Evolutionary conservation across 2,113 vertebrate species (phyloP).

Genomic region (Sterna hirundo): DNA sequence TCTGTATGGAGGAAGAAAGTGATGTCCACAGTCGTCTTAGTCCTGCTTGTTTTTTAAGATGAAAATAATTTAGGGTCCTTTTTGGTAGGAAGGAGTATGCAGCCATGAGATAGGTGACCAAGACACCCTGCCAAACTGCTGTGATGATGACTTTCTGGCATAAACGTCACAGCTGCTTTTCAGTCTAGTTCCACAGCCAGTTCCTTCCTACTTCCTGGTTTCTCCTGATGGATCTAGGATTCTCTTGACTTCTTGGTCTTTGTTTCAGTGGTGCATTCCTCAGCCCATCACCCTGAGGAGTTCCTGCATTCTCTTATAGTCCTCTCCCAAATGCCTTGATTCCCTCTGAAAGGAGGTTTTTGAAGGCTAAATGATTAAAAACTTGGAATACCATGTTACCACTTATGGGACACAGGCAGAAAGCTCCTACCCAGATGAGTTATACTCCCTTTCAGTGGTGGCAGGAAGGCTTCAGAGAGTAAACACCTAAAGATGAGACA

Average conservation of each 20-base stretch:
- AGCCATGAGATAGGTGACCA: background rate
- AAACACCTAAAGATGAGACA: background rate
- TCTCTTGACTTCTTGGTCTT: background rate
- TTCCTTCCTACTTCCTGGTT: background rate
- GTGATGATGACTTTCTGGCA: background rate
- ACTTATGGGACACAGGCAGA: background rate
- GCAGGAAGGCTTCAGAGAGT: background rate
- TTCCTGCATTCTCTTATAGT: background rate
- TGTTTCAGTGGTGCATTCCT: background rate
- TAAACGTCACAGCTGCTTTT: background rate
- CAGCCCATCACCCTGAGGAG: background rate
- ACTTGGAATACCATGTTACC: background rate
- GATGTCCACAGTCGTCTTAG: background rate
- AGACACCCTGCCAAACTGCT: background rate
- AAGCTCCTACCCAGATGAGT: background rate
- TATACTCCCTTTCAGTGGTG: accelerated
- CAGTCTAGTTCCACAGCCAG: background rate
- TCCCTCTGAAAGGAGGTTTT: background rate
- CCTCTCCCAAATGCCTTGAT: background rate
- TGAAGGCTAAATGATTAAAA: background rate
- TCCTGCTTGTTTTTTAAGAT: background rate
- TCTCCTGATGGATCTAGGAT: background rate
- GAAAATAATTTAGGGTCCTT: background rate
- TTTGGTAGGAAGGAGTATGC: background rate
- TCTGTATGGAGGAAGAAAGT: background rate